These are phyloP conservation scores for Yponomeuta sedellus DNA, from an alignment of 2,888 invertebrate species.

Conservation along the genomic window DNA sequence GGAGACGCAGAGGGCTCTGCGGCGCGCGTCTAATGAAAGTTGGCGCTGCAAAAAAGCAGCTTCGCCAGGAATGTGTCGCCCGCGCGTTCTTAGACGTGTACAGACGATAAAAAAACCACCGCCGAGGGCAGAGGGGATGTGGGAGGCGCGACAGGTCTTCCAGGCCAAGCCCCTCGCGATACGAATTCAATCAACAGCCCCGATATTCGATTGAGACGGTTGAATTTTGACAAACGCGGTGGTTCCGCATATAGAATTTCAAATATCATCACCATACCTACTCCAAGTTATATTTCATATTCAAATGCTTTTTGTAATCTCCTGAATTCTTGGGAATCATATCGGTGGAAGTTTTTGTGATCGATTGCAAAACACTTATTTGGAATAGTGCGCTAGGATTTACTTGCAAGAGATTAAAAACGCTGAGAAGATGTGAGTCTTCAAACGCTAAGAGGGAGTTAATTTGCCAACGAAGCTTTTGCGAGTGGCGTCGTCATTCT, in stretches of 20 bases:
- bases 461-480: slow-evolving; percentile 6
- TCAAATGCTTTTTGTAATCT: neutral
- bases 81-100: slow-evolving; percentile 67
- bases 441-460: neutral
- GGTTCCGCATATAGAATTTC: neutral
- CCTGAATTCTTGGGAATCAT: neutral
- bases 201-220: slow-evolving; percentile 47
- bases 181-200: slow-evolving; percentile 68
- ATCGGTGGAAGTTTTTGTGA: neutral
- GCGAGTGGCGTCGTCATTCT: slow-evolving; percentile 16
- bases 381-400: neutral
- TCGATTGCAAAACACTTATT: neutral
- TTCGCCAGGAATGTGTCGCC: slow-evolving; percentile 71
- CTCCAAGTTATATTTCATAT: neutral
- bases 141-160: neutral
- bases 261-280: neutral
- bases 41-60: slow-evolving; percentile 69
- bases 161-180: slow-evolving; percentile 40
- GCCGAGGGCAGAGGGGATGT: slow-evolving; percentile 30
- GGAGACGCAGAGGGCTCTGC: slow-evolving; percentile 60
- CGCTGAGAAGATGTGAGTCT: neutral
- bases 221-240: slow-evolving; percentile 15
- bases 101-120: slow-evolving; percentile 72
- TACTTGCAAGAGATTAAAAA: neutral
- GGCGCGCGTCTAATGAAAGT: slow-evolving; percentile 70